Evolutionary conservation across 2,113 vertebrate species (phyloP).

Genomic region (Artemisiospiza belli): DNA sequence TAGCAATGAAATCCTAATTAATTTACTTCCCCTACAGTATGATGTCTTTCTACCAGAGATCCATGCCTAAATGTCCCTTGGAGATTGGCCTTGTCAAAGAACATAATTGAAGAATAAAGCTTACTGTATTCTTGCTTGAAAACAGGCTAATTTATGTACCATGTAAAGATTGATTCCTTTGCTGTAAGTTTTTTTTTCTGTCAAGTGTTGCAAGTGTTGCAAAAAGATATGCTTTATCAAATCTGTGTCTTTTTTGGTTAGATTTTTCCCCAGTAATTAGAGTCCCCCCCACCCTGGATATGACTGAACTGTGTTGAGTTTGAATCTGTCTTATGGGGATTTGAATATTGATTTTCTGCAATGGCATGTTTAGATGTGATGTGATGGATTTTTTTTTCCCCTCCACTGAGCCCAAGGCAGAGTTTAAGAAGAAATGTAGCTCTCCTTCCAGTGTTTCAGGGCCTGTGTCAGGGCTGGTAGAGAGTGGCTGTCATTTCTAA

Average conservation of each 20-base stretch:
- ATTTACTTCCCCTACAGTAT: not conserved
- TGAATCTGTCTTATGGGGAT: not conserved
- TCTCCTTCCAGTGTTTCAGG: not conserved
- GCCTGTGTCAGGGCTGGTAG: not conserved
- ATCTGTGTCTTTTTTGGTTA: not conserved
- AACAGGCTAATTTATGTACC: not conserved
- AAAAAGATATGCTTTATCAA: not conserved
- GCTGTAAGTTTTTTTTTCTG: not conserved
- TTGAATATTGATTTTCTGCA: not conserved
- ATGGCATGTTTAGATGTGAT: not conserved
- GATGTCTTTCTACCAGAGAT: not conserved
- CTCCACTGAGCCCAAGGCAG: not conserved
- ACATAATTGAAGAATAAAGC: not conserved
- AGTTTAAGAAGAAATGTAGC: not conserved
- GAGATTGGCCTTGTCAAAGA: not conserved
- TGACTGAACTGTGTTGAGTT: not conserved
- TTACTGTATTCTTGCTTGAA: not conserved
- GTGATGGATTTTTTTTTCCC: accelerated
- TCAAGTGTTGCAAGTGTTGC: not conserved
- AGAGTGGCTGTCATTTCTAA: not conserved
- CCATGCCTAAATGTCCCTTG: not conserved
- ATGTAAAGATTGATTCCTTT: not conserved
- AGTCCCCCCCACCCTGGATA: not conserved
- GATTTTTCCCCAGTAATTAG: not conserved
- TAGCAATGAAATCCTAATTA: not conserved